Base-by-base conservation (phyloP, 2,113 vertebrate genomes). In the Willisornis vidua region DNA sequence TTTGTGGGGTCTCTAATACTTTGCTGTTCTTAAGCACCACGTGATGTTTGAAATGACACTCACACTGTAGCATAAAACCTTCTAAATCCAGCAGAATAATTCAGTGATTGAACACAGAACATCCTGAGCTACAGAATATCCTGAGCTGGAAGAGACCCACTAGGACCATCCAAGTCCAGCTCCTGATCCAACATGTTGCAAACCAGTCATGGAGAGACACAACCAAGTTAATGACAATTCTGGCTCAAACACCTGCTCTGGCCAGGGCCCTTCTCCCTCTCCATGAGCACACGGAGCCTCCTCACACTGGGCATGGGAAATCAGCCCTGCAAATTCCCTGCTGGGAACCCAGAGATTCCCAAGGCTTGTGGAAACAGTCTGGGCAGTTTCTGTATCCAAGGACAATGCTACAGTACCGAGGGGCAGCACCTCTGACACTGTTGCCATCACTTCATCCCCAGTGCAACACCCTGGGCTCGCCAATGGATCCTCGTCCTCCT, bases 51-150 rank as follows among this genome's bases (percentile, higher is more conserved):
- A 86, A 83, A 23, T 0, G 0, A 4, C 45, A 28, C n/a, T 78
- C 55, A 2, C 7, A 3, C 10, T 10, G 13, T 10, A 43, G 18
- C 17, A 7, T 6, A 54, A 0, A 0, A 51, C n/a, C 25, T n/a
- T 8, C 49, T 35, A 41, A 86, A 62, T 18, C 3, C 48, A 59
- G 63, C 16, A 58, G 51, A 83, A 5, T 19, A 77, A 77, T 23
- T 49, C 41, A 43, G 35, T 37, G 12, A 18, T 43, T 43, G 48
- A 41, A 1, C 31, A 76, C 1, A 70, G 25, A 17, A 22, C 48
- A 35, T 41, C 20, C 31, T 35, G 14, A 55, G 23, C 25, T 6
- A 25, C 0, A 17, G 33, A 29, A 45, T 39, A 29, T 29, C 24
- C 46, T 22, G 13, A 68, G 10, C 6, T 24, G 11, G 19, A 83